Base-by-base conservation (phyloP, 2,113 vertebrate genomes). In the Protomyctophum bolini region DNA sequence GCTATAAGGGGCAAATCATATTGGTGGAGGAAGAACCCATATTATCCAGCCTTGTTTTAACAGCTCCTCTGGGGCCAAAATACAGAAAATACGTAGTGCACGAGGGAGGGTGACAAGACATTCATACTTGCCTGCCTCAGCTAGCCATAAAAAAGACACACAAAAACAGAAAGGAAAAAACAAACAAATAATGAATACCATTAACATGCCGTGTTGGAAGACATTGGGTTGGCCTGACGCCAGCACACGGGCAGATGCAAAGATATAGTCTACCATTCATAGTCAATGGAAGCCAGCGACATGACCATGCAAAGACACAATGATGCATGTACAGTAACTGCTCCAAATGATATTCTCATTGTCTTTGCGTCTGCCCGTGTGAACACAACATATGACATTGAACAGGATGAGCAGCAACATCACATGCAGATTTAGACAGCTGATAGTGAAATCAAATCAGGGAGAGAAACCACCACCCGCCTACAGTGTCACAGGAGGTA, bases 101-200 rank as follows among this genome's bases (percentile, higher is more conserved):
- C 56, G 50, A 45, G 52, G 66, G 14, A 29, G 68, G 68, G 12
- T 49, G 73, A 82, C 70, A 84, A 82, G 73, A 63, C 73, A 83
- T 86, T 86, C 73, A 92, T 94, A 94, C 93, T 93, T 94, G 92
- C 93, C 93, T 93, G 89, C 85, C 86, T 93, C 91, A 94, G 92
- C 92, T 94, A 90, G 91, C 89, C 87, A 92, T 81, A 88, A 83
- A 83, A 79, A 90, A 68, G 67, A 63, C 41, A 75, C 75, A 78
- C 71, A 85, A 80, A 91, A 79, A 86, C 80, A 90, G 77, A 91
- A 83, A 83, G 80, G 86, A 88, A 83, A 79, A 91, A 33, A 87
- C 91, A 72, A 91, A 33, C 87, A 91, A 72, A 75, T 47, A 83
- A 86, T 90, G 88, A 91, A 85, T 82, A 89, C 76, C 63, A 50